phyloP scores from a whole-genome alignment of 2,113 vertebrate genomes.

The Anhinga rufa region DNA sequence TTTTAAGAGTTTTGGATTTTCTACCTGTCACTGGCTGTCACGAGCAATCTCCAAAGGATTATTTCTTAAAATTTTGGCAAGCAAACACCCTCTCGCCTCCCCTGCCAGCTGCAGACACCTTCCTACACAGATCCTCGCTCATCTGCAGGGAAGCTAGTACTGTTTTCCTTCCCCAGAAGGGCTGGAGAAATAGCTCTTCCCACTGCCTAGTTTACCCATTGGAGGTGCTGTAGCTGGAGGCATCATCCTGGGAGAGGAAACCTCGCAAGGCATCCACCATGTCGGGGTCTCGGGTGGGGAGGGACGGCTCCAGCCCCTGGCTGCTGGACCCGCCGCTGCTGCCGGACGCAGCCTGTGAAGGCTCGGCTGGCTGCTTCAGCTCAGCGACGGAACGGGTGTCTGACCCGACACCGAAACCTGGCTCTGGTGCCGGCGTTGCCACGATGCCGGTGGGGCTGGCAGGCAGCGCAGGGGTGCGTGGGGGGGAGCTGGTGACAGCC shows the following conservation, averaged over 20 bases:
- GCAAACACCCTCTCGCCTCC: neutral
- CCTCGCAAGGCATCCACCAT: neutral
- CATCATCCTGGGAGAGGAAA: neutral
- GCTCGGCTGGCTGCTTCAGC: neutral
- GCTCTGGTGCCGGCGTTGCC: neutral
- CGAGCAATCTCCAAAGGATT: neutral
- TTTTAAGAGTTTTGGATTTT: neutral
- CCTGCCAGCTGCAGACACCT: rapidly evolving
- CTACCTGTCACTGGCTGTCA: neutral
- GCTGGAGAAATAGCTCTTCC: neutral
- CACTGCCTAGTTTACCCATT: neutral
- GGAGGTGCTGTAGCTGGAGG: neutral
- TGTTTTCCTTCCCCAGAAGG: neutral
- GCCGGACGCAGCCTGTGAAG: neutral
- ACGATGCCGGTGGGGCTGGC: neutral
- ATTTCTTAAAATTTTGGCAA: neutral
- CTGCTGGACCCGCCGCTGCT: neutral
- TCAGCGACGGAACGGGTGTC: neutral
- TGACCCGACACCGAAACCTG: neutral
- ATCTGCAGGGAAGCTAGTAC: neutral
- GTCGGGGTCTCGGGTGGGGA: neutral
- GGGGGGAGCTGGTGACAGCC: neutral
- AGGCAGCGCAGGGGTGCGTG: neutral
- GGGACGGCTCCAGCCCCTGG: neutral
- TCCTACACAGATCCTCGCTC: neutral